Percentiles rank a stretch among this genome's conserved stretches.
These are phyloP conservation scores for Panthera uncia DNA, from an alignment of 2,113 vertebrate genomes.

Conservation along the genomic window DNA sequence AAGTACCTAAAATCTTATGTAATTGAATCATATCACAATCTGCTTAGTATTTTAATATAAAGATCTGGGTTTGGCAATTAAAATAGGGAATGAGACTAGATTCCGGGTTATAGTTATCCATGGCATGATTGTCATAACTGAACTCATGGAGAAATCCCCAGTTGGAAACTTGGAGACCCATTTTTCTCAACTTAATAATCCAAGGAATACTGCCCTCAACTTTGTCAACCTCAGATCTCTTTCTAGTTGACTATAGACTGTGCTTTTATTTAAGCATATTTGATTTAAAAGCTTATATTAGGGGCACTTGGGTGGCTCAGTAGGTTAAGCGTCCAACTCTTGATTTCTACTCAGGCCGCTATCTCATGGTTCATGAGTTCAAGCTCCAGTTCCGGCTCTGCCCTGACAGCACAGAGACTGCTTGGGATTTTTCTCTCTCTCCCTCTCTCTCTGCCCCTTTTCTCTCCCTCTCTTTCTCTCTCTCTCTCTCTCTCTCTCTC, in stretches of 20 bases:
- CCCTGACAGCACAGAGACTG: too few species aligned
- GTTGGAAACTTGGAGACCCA: neutral
- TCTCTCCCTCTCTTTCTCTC: too few species aligned
- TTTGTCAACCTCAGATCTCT: neutral
- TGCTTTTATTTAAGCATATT: neutral
- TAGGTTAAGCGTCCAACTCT: too few species aligned
- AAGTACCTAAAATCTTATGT: neutral
- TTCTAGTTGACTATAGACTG: neutral
- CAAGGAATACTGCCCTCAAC: neutral
- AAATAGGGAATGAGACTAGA: constrained; percentile 3
- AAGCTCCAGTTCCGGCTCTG: too few species aligned
- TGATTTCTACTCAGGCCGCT: too few species aligned
- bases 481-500: too few species aligned
- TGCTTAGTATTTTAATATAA: neutral
- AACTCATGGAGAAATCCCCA: neutral
- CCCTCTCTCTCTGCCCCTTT: too few species aligned
- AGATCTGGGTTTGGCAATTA: neutral
- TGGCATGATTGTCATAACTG: neutral
- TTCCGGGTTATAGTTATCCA: neutral
- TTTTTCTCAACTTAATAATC: constrained; percentile 25
- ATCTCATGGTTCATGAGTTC: too few species aligned
- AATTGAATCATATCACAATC: neutral
- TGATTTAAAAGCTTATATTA: neutral
- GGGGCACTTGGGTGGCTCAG: too few species aligned
- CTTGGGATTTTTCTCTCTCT: too few species aligned